Evolutionary conservation across 2,888 invertebrate species (phyloP).

Genomic region (Eilema sororculum): DNA sequence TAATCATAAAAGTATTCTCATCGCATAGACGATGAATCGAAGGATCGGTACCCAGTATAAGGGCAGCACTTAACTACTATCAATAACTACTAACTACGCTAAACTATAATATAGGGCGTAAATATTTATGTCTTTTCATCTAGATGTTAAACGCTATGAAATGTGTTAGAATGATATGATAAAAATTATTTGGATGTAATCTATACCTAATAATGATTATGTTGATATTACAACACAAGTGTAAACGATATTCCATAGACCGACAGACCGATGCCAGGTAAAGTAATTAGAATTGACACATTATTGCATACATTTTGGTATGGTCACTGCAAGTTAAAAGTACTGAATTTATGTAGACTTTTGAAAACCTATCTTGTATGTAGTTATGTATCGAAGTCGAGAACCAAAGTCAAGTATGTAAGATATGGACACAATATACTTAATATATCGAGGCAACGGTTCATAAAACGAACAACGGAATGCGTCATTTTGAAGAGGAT

Average conservation of each 20-base stretch:
- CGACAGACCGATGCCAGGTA: constrained; percentile 15
- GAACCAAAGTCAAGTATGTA: not conserved
- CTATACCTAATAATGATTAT: constrained; percentile 57
- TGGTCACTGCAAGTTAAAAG: not conserved
- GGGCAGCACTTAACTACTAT: constrained; percentile 71
- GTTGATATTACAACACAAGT: constrained; percentile 50
- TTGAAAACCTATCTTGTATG: too few species aligned
- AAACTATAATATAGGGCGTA: constrained; percentile 72
- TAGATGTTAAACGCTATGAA: constrained; percentile 82
- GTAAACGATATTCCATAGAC: constrained; percentile 48
- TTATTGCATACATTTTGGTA: constrained; percentile 7
- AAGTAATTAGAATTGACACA: constrained; percentile 14
- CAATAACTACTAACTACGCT: constrained; percentile 69
- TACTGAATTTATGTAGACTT: not conserved
- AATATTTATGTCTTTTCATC: constrained; percentile 74
- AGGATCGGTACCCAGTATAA: constrained; percentile 64
- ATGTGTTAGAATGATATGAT: constrained; percentile 84
- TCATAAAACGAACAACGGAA: not conserved
- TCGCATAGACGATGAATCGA: constrained; percentile 39
- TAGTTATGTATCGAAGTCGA: not conserved
- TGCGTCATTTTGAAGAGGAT: not conserved
- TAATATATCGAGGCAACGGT: not conserved
- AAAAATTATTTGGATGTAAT: constrained; percentile 71
- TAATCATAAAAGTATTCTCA: constrained; percentile 34
- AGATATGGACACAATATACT: not conserved